Conservation (phyloP, 2,888 invertebrate genomes). For the Ellobium chinense region DNA sequence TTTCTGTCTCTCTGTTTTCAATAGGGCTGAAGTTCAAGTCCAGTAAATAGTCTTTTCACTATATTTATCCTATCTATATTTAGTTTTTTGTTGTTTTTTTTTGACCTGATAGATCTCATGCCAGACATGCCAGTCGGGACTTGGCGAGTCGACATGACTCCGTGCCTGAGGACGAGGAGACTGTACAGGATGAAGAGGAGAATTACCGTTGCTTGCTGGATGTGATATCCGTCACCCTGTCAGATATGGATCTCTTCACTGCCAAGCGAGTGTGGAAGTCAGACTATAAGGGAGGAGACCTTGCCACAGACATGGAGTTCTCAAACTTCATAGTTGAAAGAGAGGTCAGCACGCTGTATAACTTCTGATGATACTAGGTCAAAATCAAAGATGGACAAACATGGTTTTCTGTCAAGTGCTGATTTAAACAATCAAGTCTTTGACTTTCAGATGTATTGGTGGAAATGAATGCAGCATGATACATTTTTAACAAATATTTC, state of each 20-base stretch:
- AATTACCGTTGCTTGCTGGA: slow-evolving; percentile 84
- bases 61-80: too few relatives aligned
- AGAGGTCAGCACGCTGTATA: slow-evolving; percentile 66
- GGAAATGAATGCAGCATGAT: too few relatives aligned
- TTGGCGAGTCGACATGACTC: slow-evolving; percentile 18
- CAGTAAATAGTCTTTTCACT: too few relatives aligned
- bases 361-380: too few relatives aligned
- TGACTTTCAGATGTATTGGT: too few relatives aligned
- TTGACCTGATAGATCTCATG: background rate
- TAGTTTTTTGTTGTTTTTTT: background rate
- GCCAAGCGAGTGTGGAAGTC: slow-evolving; percentile 80
- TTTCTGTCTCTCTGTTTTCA: too few relatives aligned
- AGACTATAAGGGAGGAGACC: slow-evolving; percentile 54
- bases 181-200: slow-evolving; percentile 13
- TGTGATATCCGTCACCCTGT: slow-evolving; percentile 86
- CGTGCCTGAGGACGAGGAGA: slow-evolving; percentile 5
- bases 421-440: too few relatives aligned
- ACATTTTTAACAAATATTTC: too few relatives aligned
- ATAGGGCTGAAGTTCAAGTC: too few relatives aligned
- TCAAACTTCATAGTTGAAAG: slow-evolving; percentile 74
- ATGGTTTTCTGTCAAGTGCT: too few relatives aligned
- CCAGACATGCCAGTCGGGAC: background rate
- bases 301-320: slow-evolving; percentile 71
- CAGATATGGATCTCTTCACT: slow-evolving; percentile 88
- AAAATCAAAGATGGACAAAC: too few relatives aligned